Conservation (phyloP, 2,113 vertebrate species). For the Crypturellus undulatus region DNA sequence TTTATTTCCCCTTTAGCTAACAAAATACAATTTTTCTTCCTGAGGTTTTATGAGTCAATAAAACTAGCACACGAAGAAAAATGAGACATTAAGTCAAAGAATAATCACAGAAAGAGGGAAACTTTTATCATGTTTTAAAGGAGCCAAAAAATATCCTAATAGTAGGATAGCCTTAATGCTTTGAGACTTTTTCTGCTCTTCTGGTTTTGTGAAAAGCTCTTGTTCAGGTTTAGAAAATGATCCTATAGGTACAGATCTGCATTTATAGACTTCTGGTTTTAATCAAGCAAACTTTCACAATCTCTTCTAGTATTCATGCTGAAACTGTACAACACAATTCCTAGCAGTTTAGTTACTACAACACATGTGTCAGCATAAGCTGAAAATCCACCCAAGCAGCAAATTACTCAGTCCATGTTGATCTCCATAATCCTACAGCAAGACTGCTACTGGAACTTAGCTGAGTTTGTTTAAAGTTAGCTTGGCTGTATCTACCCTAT, state of each 20-base stretch:
- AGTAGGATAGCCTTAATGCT: neutral
- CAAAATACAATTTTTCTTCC: neutral
- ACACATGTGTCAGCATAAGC: neutral
- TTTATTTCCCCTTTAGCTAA: neutral
- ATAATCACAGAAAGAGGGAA: neutral
- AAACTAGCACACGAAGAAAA: neutral
- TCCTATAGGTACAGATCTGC: neutral
- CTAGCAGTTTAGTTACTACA: neutral
- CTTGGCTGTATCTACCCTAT: neutral
- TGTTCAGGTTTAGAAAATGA: neutral
- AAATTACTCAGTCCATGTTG: neutral
- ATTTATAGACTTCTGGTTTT: slow-evolving; percentile 19
- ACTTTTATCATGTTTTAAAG: neutral
- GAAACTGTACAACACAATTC: neutral
- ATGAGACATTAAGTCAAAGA: neutral
- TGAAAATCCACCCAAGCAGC: slow-evolving; percentile 31
- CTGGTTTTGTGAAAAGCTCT: neutral
- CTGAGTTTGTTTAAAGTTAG: neutral
- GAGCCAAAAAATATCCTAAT: neutral
- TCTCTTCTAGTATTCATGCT: neutral
- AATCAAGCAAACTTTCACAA: neutral
- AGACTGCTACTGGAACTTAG: neutral
- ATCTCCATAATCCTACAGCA: slow-evolving; percentile 14
- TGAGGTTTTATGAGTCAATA: neutral
- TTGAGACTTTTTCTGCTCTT: neutral